A percentile compares a stretch with the other conserved stretches of the same genome.
Conservation (phyloP, 1,140 invertebrate species). For the Idris sp. region DNA sequence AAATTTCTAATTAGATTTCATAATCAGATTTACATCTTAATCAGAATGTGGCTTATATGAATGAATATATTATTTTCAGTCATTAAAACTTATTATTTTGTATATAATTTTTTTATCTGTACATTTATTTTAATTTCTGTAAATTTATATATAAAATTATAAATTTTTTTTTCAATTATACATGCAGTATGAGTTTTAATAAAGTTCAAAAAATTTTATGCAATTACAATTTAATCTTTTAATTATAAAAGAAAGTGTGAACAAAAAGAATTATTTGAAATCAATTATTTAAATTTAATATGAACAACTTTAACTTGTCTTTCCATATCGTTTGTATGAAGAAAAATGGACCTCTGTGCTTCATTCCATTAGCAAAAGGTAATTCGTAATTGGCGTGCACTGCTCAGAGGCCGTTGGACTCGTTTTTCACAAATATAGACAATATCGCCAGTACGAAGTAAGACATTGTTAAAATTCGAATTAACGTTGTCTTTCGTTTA, state of each 20-base stretch:
- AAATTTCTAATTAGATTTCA: slow-evolving; percentile 18
- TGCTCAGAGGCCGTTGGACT: slow-evolving; percentile 64
- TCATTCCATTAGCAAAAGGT: slow-evolving; percentile 65
- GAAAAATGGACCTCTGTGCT: slow-evolving; percentile 57
- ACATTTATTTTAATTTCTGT: too few relatives aligned
- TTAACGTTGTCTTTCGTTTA: slow-evolving; percentile 44
- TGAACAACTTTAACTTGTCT: slow-evolving; percentile 16
- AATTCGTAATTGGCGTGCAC: slow-evolving; percentile 71
- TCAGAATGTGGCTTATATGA: too few relatives aligned
- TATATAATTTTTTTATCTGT: too few relatives aligned
- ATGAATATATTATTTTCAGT: too few relatives aligned
- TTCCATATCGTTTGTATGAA: slow-evolving; percentile 30
- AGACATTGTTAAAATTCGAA: slow-evolving; percentile 47
- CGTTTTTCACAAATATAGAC: slow-evolving; percentile 61
- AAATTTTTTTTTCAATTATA: too few relatives aligned
- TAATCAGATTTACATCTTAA: slow-evolving; percentile 21
- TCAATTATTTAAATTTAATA: neutral
- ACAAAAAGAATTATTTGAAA: too few relatives aligned
- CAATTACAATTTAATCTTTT: too few relatives aligned
- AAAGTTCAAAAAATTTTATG: too few relatives aligned
- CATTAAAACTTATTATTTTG: too few relatives aligned
- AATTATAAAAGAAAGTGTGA: too few relatives aligned
- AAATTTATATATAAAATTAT: too few relatives aligned
- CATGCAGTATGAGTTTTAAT: too few relatives aligned
- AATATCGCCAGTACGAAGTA: slow-evolving; percentile 40